These are phyloP conservation scores for Taphrorychus bicolor DNA, from an alignment of 2,888 invertebrate genomes.

Conservation along the genomic window DNA sequence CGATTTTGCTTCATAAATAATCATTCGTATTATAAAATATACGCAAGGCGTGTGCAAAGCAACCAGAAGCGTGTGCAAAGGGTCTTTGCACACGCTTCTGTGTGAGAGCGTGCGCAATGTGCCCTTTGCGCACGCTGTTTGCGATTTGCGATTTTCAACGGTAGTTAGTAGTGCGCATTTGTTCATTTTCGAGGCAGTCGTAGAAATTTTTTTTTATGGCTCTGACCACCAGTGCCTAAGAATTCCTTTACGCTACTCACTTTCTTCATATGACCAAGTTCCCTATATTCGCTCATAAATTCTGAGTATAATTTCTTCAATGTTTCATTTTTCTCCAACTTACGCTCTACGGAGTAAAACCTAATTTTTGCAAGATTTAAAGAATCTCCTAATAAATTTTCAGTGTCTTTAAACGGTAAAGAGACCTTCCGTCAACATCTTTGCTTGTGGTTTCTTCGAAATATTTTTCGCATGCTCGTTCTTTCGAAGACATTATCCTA, in stretches of 20 bases:
- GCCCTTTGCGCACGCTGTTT: too few relatives aligned
- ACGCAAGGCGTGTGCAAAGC: too few relatives aligned
- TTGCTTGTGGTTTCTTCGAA: constrained; percentile 3
- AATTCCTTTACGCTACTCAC: background rate
- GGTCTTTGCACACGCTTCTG: too few relatives aligned
- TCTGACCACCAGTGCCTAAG: background rate
- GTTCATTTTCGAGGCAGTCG: too few relatives aligned
- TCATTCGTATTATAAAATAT: too few relatives aligned
- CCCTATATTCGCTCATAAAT: constrained; percentile 10
- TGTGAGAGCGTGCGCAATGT: too few relatives aligned
- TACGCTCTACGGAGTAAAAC: constrained; percentile 3
- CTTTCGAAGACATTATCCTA: background rate
- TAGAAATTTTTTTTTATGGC: too few relatives aligned
- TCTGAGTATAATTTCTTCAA: background rate
- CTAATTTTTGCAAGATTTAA: constrained; percentile 7
- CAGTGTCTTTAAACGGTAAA: constrained; percentile 7
- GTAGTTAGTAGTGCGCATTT: too few relatives aligned
- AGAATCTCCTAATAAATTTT: constrained; percentile 6
- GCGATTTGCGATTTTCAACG: too few relatives aligned
- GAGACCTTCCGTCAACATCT: background rate
- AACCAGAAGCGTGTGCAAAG: too few relatives aligned
- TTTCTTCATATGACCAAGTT: constrained; percentile 9
- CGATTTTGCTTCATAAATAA: too few relatives aligned
- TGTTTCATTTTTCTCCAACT: constrained; percentile 2
- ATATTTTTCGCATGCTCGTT: constrained; percentile 8